These are phyloP conservation scores for Leptodirus hochenwartii DNA, from an alignment of 2,888 invertebrate species.

Conservation along the genomic window DNA sequence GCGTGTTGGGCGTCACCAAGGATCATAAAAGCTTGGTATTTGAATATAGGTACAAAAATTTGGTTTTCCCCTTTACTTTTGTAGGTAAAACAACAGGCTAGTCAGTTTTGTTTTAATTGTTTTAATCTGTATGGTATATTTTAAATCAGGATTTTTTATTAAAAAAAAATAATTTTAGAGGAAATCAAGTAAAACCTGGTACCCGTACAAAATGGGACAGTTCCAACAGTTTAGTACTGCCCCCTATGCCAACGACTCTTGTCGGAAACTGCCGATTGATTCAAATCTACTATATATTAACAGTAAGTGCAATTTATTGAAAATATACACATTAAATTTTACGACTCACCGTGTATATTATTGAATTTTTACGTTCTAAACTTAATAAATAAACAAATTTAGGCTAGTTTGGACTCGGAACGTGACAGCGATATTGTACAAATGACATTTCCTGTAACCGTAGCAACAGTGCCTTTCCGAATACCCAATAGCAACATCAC, in stretches of 20 bases:
- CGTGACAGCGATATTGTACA: slow-evolving; percentile 51
- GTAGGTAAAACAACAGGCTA: background rate
- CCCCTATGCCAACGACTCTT: slow-evolving; percentile 57
- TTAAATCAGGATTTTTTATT: background rate
- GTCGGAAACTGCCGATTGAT: slow-evolving; percentile 48
- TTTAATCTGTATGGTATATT: background rate
- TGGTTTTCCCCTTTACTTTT: background rate
- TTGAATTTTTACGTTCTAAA: no score
- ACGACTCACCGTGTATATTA: no score
- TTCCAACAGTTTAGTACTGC: slow-evolving; percentile 44
- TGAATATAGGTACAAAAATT: slow-evolving; percentile 34
- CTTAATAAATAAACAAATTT: no score
- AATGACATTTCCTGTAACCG: slow-evolving; percentile 55
- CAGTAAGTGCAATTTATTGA: slow-evolving; percentile 29
- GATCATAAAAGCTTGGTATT: slow-evolving; percentile 47
- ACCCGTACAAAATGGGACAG: slow-evolving; percentile 47
- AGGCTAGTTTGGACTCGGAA: slow-evolving; percentile 52
- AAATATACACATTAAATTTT: background rate
- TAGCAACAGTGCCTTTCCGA: slow-evolving; percentile 54
- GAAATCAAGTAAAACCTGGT: slow-evolving; percentile 41
- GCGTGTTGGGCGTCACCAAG: slow-evolving; percentile 52
- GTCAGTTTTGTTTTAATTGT: background rate
- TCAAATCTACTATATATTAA: slow-evolving; percentile 50
- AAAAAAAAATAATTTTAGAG: slow-evolving; percentile 28
- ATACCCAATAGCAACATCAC: slow-evolving; percentile 43